Percentiles rank a stretch among this genome's conserved stretches.
Evolutionary conservation across 2,113 vertebrate genomes (phyloP).

Genomic region (Phrynosoma blainvillii): DNA sequence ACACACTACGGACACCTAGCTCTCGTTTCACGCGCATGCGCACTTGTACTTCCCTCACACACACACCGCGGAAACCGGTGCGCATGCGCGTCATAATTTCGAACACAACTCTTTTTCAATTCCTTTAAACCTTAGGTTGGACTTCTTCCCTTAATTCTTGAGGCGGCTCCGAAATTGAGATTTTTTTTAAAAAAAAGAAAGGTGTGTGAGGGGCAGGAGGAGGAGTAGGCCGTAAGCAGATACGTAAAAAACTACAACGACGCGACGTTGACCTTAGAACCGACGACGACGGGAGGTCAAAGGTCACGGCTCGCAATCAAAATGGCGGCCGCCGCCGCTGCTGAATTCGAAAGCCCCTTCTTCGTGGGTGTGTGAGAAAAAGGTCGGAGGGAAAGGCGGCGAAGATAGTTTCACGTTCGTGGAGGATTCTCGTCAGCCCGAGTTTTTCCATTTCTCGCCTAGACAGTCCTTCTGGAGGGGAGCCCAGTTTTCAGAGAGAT

Average conservation of each 20-base stretch:
- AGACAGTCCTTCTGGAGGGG: too few species aligned
- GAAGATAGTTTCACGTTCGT: not conserved
- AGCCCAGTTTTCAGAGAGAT: too few species aligned
- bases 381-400: not conserved
- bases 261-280: conserved; percentile 24
- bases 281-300: conserved; percentile 66
- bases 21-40: accelerated
- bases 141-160: not conserved
- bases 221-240: not conserved
- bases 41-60: not conserved
- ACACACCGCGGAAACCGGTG: too few species aligned
- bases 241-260: too few species aligned
- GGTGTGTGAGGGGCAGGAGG: too few species aligned
- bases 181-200: not conserved
- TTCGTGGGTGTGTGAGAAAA: too few species aligned
- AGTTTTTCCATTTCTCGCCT: too few species aligned
- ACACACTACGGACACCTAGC: too few species aligned
- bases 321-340: conserved; percentile 69
- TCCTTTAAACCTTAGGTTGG: not conserved
- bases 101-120: too few species aligned
- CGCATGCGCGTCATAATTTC: not conserved
- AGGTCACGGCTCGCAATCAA: conserved; percentile 78
- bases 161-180: accelerated
- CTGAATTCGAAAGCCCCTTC: not conserved
- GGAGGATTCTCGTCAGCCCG: not conserved